Conservation (phyloP, 2,888 invertebrate species). For the Folsomia candida region DNA sequence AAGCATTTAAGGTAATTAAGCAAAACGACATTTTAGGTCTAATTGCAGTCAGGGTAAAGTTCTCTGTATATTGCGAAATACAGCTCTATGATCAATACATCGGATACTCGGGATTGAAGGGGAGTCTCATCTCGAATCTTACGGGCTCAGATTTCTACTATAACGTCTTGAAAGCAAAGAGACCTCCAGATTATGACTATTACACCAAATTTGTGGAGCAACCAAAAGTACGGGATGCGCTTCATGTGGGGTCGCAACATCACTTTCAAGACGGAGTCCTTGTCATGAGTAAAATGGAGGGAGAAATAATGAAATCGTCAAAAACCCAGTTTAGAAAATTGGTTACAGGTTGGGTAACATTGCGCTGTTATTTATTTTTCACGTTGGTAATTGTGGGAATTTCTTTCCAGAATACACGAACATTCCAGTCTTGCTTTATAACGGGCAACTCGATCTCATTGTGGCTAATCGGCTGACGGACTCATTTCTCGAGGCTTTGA, state of each 20-base stretch:
- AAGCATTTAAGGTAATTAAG: not conserved
- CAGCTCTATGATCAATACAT: not conserved
- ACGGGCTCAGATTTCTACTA: constrained; percentile 74
- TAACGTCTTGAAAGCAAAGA: constrained; percentile 67
- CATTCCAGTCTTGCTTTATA: constrained; percentile 7
- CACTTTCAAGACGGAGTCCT: constrained; percentile 60
- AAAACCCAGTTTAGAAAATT: constrained; percentile 70
- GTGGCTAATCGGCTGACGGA: not conserved
- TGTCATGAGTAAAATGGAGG: constrained; percentile 69
- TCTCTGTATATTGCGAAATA: not conserved
- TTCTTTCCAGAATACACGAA: not conserved
- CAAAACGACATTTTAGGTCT: no score
- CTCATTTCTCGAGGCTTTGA: not conserved
- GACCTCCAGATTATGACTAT: constrained; percentile 55
- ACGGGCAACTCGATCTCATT: constrained; percentile 15
- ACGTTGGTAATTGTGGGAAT: no score
- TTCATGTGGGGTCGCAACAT: constrained; percentile 79
- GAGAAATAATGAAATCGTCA: constrained; percentile 77
- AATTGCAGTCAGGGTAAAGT: no score
- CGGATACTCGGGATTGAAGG: not conserved
- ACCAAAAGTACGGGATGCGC: constrained; percentile 64
- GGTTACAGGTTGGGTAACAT: constrained; percentile 55
- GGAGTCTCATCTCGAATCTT: constrained; percentile 64
- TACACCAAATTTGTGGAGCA: constrained; percentile 62
- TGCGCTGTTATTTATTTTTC: no score